Base-by-base conservation (phyloP, 2,888 invertebrate genomes). In the Acleris laterana region DNA sequence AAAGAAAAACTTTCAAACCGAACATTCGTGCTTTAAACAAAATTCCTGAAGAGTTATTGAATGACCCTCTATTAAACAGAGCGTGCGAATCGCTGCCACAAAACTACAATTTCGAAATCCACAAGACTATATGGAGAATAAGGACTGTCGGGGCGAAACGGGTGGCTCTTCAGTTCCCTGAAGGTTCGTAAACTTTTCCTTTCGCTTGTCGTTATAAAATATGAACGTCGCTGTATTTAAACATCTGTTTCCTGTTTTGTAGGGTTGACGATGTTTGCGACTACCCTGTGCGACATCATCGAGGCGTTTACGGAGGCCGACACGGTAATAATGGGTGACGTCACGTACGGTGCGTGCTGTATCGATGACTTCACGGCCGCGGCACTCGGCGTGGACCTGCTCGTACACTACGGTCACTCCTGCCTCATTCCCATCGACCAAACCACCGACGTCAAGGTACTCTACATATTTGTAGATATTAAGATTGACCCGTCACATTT, bases 271-370 rank as follows among this genome's bases (percentile, higher is more conserved):
- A 94, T 99, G 93, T 99, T 97, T 90, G 96, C 99, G 0, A 97
- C 98, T 69, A 96, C 97, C 3, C 96, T 99, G 68, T 96, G 98
- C 71, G 99, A 99, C 84, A 98, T 99, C 70, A 96, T 99, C 74
- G 96, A 98, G 85, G 94, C 95, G 62, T 98, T 98, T 81, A 97
- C 98, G 2, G 95, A 94, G 44, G 98, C 97, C 2, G 98, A 99
- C 76, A 96, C 97, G 0, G 95, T 99, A 56, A 98, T 99, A 70
- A 98, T 99, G 98, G 99, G 98, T 7, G 99, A 99, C 90, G 99
- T 99, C 17, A 99, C 99, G 0, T 99, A 99, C 82, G 99, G 99
- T 46, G 99, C 99, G 0, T 99, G 99, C 84, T 99, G 99, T 85
- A 96, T 99, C 13, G 99, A 99, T 83, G 99, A 99, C 91, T 97